Conservation (phyloP, 1,140 invertebrate species). For the Oscheius sp. region DNA sequence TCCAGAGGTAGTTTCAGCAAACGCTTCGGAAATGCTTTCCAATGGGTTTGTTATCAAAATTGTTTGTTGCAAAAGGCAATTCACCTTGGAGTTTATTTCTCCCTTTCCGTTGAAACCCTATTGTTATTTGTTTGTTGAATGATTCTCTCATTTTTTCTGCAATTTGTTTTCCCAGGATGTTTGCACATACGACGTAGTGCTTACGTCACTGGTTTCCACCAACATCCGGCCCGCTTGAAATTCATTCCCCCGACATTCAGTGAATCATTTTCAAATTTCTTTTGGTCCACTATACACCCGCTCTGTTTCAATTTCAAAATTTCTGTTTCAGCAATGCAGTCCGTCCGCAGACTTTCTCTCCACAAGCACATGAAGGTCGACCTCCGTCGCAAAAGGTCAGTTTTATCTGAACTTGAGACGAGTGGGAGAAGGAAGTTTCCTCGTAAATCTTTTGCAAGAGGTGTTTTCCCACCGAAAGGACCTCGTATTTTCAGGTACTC, state of each 20-base stretch:
- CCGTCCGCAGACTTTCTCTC: conserved; percentile 7
- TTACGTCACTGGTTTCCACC: too few species aligned
- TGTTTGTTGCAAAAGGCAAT: too few species aligned
- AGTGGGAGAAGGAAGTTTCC: too few species aligned
- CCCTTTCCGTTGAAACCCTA: too few species aligned
- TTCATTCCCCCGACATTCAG: too few species aligned
- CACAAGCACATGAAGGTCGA: conserved; percentile 2
- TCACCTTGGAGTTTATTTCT: too few species aligned
- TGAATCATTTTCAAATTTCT: background rate
- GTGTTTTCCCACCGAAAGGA: background rate
- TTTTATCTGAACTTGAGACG: background rate
- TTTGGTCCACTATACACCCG: background rate
- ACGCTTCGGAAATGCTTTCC: too few species aligned
- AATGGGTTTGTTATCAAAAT: too few species aligned
- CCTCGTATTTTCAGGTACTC: background rate
- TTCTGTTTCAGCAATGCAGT: background rate
- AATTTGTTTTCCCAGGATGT: background rate
- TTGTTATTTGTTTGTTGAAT: too few species aligned
- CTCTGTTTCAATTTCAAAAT: background rate
- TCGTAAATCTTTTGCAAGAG: too few species aligned
- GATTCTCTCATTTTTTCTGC: background rate
- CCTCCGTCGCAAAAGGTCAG: background rate
- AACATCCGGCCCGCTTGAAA: too few species aligned
- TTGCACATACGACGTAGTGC: background rate
- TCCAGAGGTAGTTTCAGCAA: too few species aligned